Base-by-base conservation (phyloP, 2,113 vertebrate genomes). In the Sylvicapra grimmia region DNA sequence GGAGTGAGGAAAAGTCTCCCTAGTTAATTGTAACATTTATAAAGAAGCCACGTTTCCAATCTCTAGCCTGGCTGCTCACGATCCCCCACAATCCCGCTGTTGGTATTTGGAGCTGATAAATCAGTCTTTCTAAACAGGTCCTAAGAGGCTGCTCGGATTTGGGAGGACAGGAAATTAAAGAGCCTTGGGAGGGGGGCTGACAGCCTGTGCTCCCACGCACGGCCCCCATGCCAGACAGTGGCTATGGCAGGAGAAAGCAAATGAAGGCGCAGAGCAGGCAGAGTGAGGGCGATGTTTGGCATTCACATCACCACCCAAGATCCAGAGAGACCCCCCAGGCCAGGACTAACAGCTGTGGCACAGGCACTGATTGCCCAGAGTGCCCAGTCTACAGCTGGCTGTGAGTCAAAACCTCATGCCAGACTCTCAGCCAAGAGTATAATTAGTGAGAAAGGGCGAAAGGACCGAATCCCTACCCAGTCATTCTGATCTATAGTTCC, bases 31-130 rank as follows among this genome's bases (percentile, higher is more conserved):
- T 92, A 82, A 89, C 53, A 93, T 90, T 96, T 92, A 75, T 82
- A 94, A 95, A 96, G 93, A 92, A 94, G 44, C 68, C 82, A 94
- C 36, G 47, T 90, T 97, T 96, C 90, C 53, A 75, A 40, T 94
- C 82, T 82, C 27, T 51, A 80, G 63, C 75, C n/a, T 0, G 11
- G 40, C 82, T 77, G 82, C 89, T 90, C 75, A 31, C 27, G 65
- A 95, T 97, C 33, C 23, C 58, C n/a, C 61, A 51, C 80, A 33
- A 47, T 79, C 49, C 86, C 33, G 15, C 44, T 23, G 63, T 61
- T 95, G 92, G 54, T 86, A 47, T 94, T 85, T 88, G 68, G 82
- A 90, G 68, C 75, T 89, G 86, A 93, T 79, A 93, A 85, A 93
- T 90, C 75, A 84, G 85, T 79, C 82, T 94, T 93, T 96, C 63